Percentiles rank a stretch among this genome's conserved stretches.
Evolutionary conservation across 2,113 vertebrate genomes (phyloP).

Genomic region (Lamprotornis superbus): DNA sequence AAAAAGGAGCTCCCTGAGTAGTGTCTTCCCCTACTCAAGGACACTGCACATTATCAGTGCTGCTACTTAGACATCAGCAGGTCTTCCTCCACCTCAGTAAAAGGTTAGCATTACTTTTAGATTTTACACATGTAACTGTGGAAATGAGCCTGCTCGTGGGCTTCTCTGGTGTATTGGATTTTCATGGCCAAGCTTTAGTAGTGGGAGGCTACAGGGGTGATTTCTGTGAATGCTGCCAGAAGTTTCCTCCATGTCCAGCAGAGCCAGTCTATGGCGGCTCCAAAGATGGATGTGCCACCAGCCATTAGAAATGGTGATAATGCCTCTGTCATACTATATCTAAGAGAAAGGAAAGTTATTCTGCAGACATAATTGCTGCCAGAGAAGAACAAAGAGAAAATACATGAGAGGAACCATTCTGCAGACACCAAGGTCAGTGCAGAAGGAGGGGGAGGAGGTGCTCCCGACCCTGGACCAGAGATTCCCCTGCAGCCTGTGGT

Average conservation of each 20-base stretch:
- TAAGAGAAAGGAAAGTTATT: not conserved
- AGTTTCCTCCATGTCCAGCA: rapidly evolving
- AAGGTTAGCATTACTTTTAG: not conserved
- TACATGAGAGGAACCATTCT: not conserved
- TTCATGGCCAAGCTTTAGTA: not conserved
- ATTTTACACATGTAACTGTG: not conserved
- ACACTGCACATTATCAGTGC: not conserved
- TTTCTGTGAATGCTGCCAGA: not conserved
- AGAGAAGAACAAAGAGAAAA: not conserved
- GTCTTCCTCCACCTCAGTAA: not conserved
- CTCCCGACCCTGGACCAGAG: not conserved
- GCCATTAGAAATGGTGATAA: not conserved
- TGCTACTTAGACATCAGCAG: not conserved
- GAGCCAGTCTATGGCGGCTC: not conserved
- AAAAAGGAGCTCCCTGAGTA: not conserved
- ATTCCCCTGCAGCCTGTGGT: not conserved
- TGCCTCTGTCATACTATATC: not conserved
- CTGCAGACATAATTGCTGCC: not conserved
- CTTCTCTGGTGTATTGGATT: not conserved
- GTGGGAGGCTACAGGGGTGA: not conserved
- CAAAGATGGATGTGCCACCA: not conserved
- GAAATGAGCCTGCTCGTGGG: rapidly evolving
- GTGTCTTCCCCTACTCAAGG: not conserved
- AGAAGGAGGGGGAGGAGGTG: not conserved
- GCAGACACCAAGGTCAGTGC: not conserved